phyloP scores from a whole-genome alignment of 2,113 vertebrate species.

The Perccottus glenii region DNA sequence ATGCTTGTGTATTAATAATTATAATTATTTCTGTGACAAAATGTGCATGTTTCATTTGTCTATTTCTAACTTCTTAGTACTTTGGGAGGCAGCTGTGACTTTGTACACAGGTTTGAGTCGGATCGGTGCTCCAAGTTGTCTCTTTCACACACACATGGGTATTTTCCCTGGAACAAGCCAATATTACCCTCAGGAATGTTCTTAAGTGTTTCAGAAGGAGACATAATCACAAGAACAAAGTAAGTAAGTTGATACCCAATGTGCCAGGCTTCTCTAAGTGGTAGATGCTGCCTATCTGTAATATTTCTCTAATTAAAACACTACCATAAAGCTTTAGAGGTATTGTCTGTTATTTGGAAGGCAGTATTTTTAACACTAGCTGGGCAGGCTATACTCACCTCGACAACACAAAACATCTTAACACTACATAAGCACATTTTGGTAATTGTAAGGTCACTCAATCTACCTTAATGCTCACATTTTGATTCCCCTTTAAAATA shows the following conservation, averaged over 20 bases:
- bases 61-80: conserved; percentile 30
- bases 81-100: conserved; percentile 56
- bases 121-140: conserved; percentile 1
- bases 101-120: conserved; percentile 19
- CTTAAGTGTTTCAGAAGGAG: conserved; percentile 33
- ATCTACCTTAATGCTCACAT: conserved; percentile 65
- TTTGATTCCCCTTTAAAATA: conserved; percentile 53
- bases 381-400: conserved; percentile 52
- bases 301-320: conserved; percentile 55
- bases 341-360: conserved; percentile 69
- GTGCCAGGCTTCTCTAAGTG: conserved; percentile 37
- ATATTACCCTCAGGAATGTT: conserved; percentile 59
- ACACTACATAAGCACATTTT: conserved; percentile 74
- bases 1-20: conserved; percentile 49
- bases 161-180: conserved; percentile 44
- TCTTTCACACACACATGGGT: conserved; percentile 24
- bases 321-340: conserved; percentile 71
- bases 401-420: conserved; percentile 55
- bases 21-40: conserved; percentile 40
- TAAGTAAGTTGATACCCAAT: conserved; percentile 20
- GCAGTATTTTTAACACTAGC: conserved; percentile 65
- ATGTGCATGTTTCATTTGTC: conserved; percentile 38
- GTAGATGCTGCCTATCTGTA: conserved; percentile 43
- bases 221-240: conserved; percentile 16
- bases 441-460: conserved; percentile 78